These are phyloP conservation scores for Tolypeutes matacus DNA, from an alignment of 2,797 vertebrate genomes.

Conservation along the genomic window DNA sequence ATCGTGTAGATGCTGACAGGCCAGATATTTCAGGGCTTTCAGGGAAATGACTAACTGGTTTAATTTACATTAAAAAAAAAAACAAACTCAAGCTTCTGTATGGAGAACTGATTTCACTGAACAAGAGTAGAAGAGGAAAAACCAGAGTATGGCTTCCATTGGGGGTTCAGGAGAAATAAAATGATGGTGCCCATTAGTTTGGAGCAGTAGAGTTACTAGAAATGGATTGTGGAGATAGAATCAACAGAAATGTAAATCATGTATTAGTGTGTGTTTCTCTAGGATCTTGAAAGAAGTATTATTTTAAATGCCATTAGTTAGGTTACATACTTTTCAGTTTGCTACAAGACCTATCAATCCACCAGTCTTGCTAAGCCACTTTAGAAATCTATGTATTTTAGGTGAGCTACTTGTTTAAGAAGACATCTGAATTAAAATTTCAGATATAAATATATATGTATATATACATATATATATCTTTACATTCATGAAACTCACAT, in stretches of 20 bases:
- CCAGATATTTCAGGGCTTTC: neutral
- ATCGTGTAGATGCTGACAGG: neutral
- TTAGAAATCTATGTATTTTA: neutral
- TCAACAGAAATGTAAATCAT: neutral
- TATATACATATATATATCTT: neutral
- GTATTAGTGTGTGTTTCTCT: neutral
- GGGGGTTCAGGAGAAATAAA: neutral
- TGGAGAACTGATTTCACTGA: neutral
- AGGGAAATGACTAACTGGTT: neutral
- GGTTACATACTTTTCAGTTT: neutral
- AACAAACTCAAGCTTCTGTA: neutral
- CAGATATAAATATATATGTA: neutral
- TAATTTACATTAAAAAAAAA: conserved; percentile 10
- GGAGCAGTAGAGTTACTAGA: neutral
- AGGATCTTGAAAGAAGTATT: neutral
- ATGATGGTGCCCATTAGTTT: neutral
- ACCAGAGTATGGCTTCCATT: neutral
- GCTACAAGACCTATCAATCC: neutral
- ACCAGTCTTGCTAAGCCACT: neutral
- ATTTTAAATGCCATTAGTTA: neutral
- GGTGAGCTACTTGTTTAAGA: neutral
- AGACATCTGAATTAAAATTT: neutral
- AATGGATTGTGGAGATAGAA: neutral
- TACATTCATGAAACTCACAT: neutral
- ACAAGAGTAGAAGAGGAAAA: neutral